A percentile compares a stretch with the other conserved stretches of the same genome.
Conservation (phyloP, 2,888 invertebrate genomes). For the Epirrita christyi region DNA sequence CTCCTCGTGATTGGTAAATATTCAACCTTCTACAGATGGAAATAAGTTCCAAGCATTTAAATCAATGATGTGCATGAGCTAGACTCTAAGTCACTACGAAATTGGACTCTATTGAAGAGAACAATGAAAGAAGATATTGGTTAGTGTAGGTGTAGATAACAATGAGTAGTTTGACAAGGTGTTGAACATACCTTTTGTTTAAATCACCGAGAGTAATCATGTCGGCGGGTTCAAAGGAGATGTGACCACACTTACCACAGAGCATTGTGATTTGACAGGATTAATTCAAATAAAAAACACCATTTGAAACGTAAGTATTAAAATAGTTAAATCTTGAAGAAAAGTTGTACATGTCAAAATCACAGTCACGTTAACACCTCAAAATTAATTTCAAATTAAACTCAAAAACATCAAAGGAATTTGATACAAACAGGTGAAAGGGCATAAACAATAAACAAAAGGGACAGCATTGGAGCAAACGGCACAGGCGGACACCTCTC, state of each 20-base stretch:
- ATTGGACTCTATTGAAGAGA: constrained; percentile 11
- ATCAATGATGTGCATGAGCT: neutral
- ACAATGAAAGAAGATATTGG: constrained; percentile 16
- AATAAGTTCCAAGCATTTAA: constrained; percentile 3
- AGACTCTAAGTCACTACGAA: constrained; percentile 1
- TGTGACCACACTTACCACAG: constrained; percentile 49
- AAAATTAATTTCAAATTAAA: constrained; percentile 40
- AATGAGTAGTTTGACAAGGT: constrained; percentile 60
- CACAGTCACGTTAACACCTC: neutral
- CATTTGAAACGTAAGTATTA: no score
- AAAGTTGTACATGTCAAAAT: no score
- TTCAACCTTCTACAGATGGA: neutral
- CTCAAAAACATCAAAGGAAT: constrained; percentile 34
- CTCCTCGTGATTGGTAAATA: no score
- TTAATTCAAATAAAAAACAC: neutral
- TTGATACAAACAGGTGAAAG: constrained; percentile 35
- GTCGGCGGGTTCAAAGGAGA: constrained; percentile 62
- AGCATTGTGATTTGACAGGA: constrained; percentile 7
- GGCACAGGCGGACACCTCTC: constrained; percentile 60
- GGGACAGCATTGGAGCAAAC: constrained; percentile 51
- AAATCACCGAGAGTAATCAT: constrained; percentile 43
- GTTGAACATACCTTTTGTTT: constrained; percentile 64
- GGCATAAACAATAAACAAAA: constrained; percentile 52
- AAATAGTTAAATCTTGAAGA: no score
- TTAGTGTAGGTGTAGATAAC: constrained; percentile 43